Percentiles rank a stretch among this genome's conserved stretches.
These are phyloP conservation scores for Disparrhopalites patrizii DNA, from an alignment of 2,888 invertebrate genomes.

Conservation along the genomic window DNA sequence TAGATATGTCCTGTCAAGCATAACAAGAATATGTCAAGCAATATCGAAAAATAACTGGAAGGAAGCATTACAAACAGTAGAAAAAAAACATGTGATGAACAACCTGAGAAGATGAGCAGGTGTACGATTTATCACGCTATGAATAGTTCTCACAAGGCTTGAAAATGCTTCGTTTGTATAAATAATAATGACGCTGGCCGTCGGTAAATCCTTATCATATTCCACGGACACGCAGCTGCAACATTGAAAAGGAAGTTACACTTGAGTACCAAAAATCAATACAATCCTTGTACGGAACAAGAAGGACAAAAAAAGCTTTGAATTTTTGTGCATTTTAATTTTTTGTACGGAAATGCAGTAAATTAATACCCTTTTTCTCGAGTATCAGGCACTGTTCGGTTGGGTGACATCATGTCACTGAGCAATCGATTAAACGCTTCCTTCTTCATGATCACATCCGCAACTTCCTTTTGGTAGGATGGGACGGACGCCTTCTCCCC, in stretches of 20 bases:
- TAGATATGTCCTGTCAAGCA: too few species aligned
- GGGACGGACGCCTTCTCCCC: conserved; percentile 65
- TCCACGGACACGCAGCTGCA: conserved; percentile 59
- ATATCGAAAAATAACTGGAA: too few species aligned
- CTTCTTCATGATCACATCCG: conserved; percentile 68
- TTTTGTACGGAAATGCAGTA: too few species aligned
- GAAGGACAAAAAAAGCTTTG: too few species aligned
- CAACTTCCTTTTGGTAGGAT: conserved; percentile 60
- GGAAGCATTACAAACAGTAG: too few species aligned
- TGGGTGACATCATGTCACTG: conserved; percentile 81
- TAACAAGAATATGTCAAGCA: too few species aligned
- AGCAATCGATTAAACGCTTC: conserved; percentile 84
- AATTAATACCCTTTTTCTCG: conserved; percentile 55
- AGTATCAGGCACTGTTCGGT: conserved; percentile 69
- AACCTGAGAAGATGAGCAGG: conserved; percentile 66
- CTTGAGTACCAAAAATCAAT: too few species aligned
- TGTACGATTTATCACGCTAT: conserved; percentile 78
- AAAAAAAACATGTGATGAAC: too few species aligned
- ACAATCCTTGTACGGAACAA: too few species aligned
- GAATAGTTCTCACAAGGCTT: conserved; percentile 75
- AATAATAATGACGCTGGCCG: conserved; percentile 75
- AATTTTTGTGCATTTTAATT: too few species aligned
- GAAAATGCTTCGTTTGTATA: conserved; percentile 90
- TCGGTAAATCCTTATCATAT: conserved; percentile 65
- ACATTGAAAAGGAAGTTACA: not conserved